A percentile compares a stretch with the other conserved stretches of the same genome.
Evolutionary conservation across 2,113 vertebrate species (phyloP).

Genomic region (Atrichornis clamosus): DNA sequence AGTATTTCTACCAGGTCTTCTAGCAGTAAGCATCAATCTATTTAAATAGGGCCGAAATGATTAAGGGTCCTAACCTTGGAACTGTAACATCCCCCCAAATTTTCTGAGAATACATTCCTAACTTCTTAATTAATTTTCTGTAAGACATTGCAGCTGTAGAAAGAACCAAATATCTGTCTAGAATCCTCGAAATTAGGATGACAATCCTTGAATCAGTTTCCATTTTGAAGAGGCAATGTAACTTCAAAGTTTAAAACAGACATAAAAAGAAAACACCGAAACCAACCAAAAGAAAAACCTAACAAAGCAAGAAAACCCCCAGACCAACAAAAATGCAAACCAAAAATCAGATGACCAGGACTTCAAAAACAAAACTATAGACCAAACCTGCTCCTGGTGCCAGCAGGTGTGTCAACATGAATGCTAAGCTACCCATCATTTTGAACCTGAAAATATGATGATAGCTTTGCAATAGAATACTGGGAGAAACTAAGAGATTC

Average conservation of each 20-base stretch:
- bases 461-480: background rate
- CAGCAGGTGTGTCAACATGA: background rate
- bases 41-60: background rate
- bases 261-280: background rate
- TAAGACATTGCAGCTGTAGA: background rate
- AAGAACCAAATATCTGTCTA: background rate
- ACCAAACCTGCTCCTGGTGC: background rate
- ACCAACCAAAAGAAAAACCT: background rate
- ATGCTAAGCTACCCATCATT: background rate
- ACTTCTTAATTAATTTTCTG: background rate
- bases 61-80: background rate
- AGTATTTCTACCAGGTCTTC: background rate
- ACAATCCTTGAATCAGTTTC: background rate
- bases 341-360: background rate
- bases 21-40: background rate
- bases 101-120: background rate
- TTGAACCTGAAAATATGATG: background rate
- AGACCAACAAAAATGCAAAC: background rate
- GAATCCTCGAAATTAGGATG: background rate
- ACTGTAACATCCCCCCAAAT: background rate
- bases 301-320: background rate
- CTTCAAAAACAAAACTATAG: background rate
- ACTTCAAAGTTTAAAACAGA: background rate
- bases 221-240: background rate
- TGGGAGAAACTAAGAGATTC: background rate